phyloP scores from a whole-genome alignment of 2,113 vertebrate genomes.

The Seriola aureovittata region DNA sequence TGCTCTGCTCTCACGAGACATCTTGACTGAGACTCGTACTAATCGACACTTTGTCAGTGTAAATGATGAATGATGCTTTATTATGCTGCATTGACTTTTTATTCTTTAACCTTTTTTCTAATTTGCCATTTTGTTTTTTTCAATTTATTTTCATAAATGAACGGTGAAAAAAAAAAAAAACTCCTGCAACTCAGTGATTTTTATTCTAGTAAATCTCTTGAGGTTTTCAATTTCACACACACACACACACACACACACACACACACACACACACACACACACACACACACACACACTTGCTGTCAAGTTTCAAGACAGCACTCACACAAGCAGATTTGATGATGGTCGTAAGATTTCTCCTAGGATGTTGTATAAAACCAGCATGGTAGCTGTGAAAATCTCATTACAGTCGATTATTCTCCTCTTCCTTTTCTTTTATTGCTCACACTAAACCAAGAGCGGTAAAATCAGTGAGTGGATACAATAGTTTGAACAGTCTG shows the following conservation, averaged over 20 bases:
- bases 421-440: slow-evolving; percentile 29
- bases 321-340: slow-evolving; percentile 15
- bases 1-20: neutral
- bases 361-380: slow-evolving; percentile 16
- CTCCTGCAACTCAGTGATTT: neutral
- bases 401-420: slow-evolving; percentile 29
- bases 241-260: neutral
- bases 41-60: slow-evolving; percentile 1
- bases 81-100: slow-evolving; percentile 1
- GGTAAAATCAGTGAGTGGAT: slow-evolving; percentile 54
- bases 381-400: slow-evolving; percentile 17
- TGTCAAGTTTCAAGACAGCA: slow-evolving; percentile 7
- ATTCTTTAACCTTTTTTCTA: neutral
- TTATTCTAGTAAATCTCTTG: neutral
- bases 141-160: neutral
- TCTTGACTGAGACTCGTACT: neutral
- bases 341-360: slow-evolving; percentile 10
- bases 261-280: no score
- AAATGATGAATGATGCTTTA: neutral
- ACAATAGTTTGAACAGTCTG: slow-evolving; percentile 16
- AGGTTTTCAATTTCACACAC: neutral
- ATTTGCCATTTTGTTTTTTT: neutral
- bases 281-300: neutral
- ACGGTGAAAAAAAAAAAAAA: neutral
- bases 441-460: slow-evolving; percentile 30